A percentile compares a stretch with the other conserved stretches of the same genome.
Conservation (phyloP, 1,140 invertebrate species). For the Holcopasites calliopsidis region DNA sequence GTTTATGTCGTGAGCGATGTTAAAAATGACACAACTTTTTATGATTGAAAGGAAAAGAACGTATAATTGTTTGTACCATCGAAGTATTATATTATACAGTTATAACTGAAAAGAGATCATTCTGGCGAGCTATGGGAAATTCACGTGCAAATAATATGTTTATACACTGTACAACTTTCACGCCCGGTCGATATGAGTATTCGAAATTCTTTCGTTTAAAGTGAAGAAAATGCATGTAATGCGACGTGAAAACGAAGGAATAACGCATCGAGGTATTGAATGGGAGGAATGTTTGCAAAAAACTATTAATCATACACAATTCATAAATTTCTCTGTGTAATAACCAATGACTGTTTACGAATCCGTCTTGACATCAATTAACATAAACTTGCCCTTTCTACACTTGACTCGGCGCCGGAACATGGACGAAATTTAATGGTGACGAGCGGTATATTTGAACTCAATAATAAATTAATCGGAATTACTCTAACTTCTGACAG, state of each 20-base stretch:
- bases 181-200: constrained; percentile 6
- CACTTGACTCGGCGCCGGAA: constrained; percentile 28
- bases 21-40: not conserved
- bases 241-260: not conserved
- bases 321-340: constrained; percentile 8
- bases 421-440: constrained; percentile 1
- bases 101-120: not conserved
- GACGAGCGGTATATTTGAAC: constrained; percentile 44
- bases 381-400: constrained; percentile 40
- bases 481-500: rapidly evolving
- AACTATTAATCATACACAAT: not conserved
- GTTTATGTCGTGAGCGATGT: constrained; percentile 8
- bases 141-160: not conserved
- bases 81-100: not conserved
- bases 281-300: not conserved
- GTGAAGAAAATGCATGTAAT: not conserved
- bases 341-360: constrained; percentile 32
- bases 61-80: not conserved
- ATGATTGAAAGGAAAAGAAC: not conserved
- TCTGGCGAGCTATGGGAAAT: not conserved
- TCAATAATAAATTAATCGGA: not conserved
- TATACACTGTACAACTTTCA: not conserved
- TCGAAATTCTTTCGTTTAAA: not conserved
- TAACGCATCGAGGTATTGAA: rapidly evolving
- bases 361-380: constrained; percentile 44